Evolutionary conservation across 2,888 invertebrate species (phyloP), one percentile per base, ranked within the genome.

Genomic region (Eugnorisma glareosa): DNA sequence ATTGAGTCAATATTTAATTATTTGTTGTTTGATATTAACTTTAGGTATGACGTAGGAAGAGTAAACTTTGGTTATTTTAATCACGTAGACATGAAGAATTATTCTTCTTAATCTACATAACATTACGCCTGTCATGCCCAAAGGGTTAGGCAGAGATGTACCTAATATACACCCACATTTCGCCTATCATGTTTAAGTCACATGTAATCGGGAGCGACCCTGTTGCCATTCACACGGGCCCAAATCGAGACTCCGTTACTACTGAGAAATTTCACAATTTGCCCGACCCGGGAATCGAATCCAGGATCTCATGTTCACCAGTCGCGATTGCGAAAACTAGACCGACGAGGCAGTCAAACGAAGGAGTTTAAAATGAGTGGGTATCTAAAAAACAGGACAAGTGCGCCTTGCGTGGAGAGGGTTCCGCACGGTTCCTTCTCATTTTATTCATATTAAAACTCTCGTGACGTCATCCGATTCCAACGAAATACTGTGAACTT

Each of bases 11-110:
- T 67, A 67, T 51, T 59, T 13, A 24, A 64, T 54, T 64, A 40
- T 64, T 40, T 31, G 31, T 31, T 45, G 21, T 79, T 31, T 64
- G 13, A 71, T 77, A 79, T 79, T 72, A 37, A 18, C 24, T 51
- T 79, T 61, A 24, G 18, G 4, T 43, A 0, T 78, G 64, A 78
- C 73, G 73, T 35, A 35, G 13, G 18, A 5, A 24, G 73, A 15
- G 3, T 72, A 28, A n/a, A 37, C 37, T 3, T 2, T 18, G 28
- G 37, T 21, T 28, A 15, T 77, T 43, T n/a, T 1, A 40, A 48
- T 67, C n/a, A 15, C 35, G 43, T 66, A 13, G 24, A 24, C 11
- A 28, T 37, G 11, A 21, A 6, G 6, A 35, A 37, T 51, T 7
- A 13, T 57, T 57, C 15, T 13, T 28, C 11, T 54, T 54, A 6